Base-by-base conservation (phyloP, 1,140 invertebrate species). In the Nephotettix cincticeps region DNA sequence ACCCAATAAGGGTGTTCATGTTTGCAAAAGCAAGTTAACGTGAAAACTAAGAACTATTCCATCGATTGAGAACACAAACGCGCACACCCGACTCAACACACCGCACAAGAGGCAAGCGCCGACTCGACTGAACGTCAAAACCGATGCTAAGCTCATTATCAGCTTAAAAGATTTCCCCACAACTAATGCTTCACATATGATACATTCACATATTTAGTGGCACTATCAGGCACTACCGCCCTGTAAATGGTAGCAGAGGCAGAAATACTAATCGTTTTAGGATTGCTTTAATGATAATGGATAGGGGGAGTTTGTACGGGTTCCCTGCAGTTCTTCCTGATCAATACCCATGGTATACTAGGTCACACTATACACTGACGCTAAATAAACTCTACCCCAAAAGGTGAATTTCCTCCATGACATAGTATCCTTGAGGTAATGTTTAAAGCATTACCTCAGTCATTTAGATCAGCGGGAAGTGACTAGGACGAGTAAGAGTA, bases 21-120 rank as follows among this genome's bases (percentile, higher is more conserved):
- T 61, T 61, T 14, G 28, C 13, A 51, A 61, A 11, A 28, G 27
- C n/a, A n/a, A 61, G 56, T 6, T 6, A 36, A n/a, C 23, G 47
- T 25, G 27, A 29, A 61, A 61, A 61, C 56, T 27, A 61, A 21
- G 56, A 61, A 61, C 56, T 61, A 61, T 61, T 61, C 56, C 56
- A 61, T 21, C 14, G 28, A 27, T 4, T n/a, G 27, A 27, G 21
- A 2, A 61, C 56, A 61, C 56, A 4, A 25, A 61, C 56, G 28
- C 56, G 27, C 56, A 28, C 56, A 29, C 27, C 47, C 13, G 13
- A 14, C 23, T 9, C n/a, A 19, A 51, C 47, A 51, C 47, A 2
- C 47, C 14, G 47, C 47, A 51, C 47, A 29, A 25, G 56, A 9
- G 23, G 56, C 25, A 11, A n/a, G 28, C 2, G 11, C 56, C 32